A percentile compares a stretch with the other conserved stretches of the same genome.
Evolutionary conservation across 2,888 invertebrate genomes (phyloP).

Genomic region (Amphipyra tragopoginis): DNA sequence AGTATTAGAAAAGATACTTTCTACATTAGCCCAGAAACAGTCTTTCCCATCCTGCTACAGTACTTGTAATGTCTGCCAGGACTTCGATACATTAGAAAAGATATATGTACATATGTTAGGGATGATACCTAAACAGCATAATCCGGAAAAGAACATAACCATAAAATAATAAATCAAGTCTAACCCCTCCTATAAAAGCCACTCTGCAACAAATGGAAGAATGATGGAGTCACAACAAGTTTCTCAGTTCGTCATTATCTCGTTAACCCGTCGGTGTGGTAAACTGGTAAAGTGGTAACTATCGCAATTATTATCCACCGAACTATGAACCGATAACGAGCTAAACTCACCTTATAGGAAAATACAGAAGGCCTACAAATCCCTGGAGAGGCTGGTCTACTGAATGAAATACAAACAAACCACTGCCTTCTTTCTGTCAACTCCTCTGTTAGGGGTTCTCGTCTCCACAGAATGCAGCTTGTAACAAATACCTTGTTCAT

Average conservation of each 20-base stretch:
- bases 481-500: no score
- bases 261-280: conserved; percentile 16
- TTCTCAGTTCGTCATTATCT: conserved; percentile 32
- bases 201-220: conserved; percentile 7
- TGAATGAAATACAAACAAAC: no score
- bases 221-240: conserved; percentile 38
- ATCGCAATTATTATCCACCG: conserved; percentile 52
- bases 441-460: no score
- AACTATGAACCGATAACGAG: conserved; percentile 59
- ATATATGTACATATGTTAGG: no score
- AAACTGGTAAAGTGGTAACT: conserved; percentile 34
- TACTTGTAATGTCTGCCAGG: background rate
- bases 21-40: no score
- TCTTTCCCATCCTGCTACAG: no score
- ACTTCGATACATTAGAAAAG: background rate
- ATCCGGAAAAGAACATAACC: background rate
- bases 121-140: background rate
- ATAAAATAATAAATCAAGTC: background rate
- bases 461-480: no score
- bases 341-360: background rate
- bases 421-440: no score
- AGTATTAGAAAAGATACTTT: no score
- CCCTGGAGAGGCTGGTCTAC: background rate
- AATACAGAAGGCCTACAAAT: conserved; percentile 21
- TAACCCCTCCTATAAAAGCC: background rate